These are phyloP conservation scores for Unio pictorum DNA, from an alignment of 2,888 invertebrate genomes.

Conservation along the genomic window DNA sequence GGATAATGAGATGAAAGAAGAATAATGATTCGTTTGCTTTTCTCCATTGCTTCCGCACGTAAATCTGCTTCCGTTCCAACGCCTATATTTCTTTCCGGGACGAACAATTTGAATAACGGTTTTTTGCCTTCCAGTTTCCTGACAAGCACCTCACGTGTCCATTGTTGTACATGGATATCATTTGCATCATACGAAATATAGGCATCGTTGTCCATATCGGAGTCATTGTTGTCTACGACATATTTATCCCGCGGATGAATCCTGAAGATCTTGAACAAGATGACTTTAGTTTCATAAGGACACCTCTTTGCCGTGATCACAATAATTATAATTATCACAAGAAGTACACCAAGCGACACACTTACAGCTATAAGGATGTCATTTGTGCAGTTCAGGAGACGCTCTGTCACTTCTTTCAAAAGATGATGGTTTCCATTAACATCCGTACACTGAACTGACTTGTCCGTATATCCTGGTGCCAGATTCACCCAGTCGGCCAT, in stretches of 20 bases:
- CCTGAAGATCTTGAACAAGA: slow-evolving; percentile 31
- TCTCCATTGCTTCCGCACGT: slow-evolving; percentile 29
- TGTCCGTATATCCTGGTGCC: slow-evolving; percentile 17
- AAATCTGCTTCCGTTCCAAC: slow-evolving; percentile 20
- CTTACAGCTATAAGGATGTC: slow-evolving; percentile 28
- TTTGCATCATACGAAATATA: slow-evolving; percentile 42
- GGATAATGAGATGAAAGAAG: slow-evolving; percentile 24
- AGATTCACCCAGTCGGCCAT: slow-evolving; percentile 38
- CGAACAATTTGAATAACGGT: slow-evolving; percentile 25
- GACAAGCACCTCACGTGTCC: slow-evolving; percentile 30
- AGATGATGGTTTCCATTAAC: slow-evolving; percentile 18
- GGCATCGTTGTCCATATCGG: slow-evolving; percentile 16
- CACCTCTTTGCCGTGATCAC: slow-evolving; percentile 39
- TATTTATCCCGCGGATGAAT: slow-evolving; percentile 41
- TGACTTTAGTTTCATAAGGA: slow-evolving; percentile 44
- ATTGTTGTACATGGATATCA: slow-evolving; percentile 34
- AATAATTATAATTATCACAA: slow-evolving; percentile 22
- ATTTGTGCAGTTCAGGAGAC: slow-evolving; percentile 27
- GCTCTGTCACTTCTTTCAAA: slow-evolving; percentile 26
- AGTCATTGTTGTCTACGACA: slow-evolving; percentile 22
- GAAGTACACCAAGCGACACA: slow-evolving; percentile 22
- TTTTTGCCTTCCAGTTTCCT: slow-evolving; percentile 33
- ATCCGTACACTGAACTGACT: slow-evolving; percentile 22
- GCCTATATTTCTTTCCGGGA: slow-evolving; percentile 18
- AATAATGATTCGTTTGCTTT: slow-evolving; percentile 26